phyloP scores from a whole-genome alignment of 1,140 invertebrate species.

The Drosophila kanapiae region DNA sequence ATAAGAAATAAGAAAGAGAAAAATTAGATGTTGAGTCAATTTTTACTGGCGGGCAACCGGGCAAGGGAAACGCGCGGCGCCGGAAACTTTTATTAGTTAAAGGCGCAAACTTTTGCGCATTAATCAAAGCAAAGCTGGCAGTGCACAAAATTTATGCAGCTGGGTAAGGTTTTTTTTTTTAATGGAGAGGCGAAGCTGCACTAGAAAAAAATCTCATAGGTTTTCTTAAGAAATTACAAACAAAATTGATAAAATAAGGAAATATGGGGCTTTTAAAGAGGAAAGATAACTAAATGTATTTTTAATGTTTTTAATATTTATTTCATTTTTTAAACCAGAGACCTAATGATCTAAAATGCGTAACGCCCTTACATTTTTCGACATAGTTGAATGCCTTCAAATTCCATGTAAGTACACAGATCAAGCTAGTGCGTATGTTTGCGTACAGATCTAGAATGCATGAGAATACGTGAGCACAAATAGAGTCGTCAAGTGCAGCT shows the following conservation, averaged over 20 bases:
- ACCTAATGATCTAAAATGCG: no score
- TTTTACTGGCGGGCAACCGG: conserved; percentile 47
- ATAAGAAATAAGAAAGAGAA: conserved; percentile 17
- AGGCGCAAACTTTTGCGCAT: conserved; percentile 67
- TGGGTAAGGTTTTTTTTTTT: conserved; percentile 13
- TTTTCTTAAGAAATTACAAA: neutral
- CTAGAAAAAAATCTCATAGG: neutral
- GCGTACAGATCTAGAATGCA: no score
- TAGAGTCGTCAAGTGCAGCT: no score
- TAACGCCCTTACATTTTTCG: no score
- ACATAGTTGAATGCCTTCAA: no score
- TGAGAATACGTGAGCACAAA: no score
- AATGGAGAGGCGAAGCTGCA: neutral
- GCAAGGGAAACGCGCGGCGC: no score
- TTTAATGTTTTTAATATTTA: no score
- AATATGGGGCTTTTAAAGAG: neutral
- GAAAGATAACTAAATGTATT: neutral
- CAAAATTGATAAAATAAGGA: neutral
- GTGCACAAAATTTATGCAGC: conserved; percentile 61
- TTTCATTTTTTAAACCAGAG: no score
- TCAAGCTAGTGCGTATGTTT: no score
- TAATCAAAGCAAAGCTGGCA: conserved; percentile 60
- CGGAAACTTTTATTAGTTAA: conserved; percentile 72
- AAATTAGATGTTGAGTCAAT: conserved; percentile 60
- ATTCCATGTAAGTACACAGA: no score